Conservation (phyloP, 92 coral and sea anemone genomes). For the Meandrina meandrites region DNA sequence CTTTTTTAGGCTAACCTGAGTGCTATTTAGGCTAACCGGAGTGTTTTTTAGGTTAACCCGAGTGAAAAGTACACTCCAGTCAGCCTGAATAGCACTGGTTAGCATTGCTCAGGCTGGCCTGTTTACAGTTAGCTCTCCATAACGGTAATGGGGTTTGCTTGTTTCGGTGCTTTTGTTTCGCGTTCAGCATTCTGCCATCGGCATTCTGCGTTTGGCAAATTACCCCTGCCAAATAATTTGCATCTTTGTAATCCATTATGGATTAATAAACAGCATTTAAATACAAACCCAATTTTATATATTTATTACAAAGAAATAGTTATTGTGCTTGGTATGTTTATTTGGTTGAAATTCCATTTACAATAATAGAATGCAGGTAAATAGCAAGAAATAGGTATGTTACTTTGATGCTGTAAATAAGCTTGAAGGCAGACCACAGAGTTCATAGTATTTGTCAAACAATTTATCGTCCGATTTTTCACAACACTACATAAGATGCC, state of each 20-base stretch:
- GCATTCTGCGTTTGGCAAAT: too few relatives aligned
- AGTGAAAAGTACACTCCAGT: too few relatives aligned
- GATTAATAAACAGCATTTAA: neutral
- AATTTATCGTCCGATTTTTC: neutral
- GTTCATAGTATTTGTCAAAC: neutral
- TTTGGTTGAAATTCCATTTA: neutral
- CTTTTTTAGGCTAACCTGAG: too few relatives aligned
- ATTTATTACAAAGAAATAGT: neutral
- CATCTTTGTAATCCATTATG: neutral
- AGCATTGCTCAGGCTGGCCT: too few relatives aligned
- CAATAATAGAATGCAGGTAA: neutral
- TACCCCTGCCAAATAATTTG: neutral
- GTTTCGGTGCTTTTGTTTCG: too few relatives aligned
- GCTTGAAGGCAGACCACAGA: neutral
- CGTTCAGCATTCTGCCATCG: too few relatives aligned
- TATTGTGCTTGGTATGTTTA: neutral
- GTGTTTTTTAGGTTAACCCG: too few relatives aligned
- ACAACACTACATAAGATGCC: neutral
- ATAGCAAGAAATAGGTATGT: neutral
- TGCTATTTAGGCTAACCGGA: too few relatives aligned
- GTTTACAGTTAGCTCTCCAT: too few relatives aligned
- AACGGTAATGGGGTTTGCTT: too few relatives aligned
- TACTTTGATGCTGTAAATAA: constrained; percentile 10
- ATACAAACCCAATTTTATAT: neutral
- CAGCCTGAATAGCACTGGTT: too few relatives aligned